These are phyloP conservation scores for Chaetodon trifascialis DNA, from an alignment of 2,113 vertebrate genomes.

Conservation along the genomic window DNA sequence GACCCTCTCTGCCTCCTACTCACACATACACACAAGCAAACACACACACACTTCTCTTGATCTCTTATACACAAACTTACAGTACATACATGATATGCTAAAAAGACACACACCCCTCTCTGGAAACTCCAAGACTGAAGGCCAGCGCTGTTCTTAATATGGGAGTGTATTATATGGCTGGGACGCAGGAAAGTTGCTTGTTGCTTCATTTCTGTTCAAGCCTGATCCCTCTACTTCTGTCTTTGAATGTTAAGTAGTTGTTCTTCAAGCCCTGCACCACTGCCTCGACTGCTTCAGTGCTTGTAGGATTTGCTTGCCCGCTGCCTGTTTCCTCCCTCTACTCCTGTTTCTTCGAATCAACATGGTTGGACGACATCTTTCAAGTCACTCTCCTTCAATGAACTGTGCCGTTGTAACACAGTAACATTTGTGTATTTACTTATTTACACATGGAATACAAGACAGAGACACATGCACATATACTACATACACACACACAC, in stretches of 20 bases:
- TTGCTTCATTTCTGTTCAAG: constrained; percentile 79
- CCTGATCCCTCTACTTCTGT: constrained; percentile 77
- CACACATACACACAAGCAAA: constrained; percentile 7
- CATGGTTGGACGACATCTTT: constrained; percentile 52
- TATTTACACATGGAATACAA: constrained; percentile 42
- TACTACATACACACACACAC: background rate
- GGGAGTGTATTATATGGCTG: constrained; percentile 71
- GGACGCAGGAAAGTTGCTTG: constrained; percentile 74
- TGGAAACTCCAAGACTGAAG: constrained; percentile 50
- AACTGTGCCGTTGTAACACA: constrained; percentile 54
- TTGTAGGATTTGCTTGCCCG: constrained; percentile 76
- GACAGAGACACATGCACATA: background rate
- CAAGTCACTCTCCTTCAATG: constrained; percentile 53
- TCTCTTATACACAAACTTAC: constrained; percentile 15
- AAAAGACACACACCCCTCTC: constrained; percentile 15
- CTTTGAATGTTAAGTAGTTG: constrained; percentile 83
- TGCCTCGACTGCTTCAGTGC: constrained; percentile 73
- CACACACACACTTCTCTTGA: constrained; percentile 7
- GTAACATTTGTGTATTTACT: constrained; percentile 50
- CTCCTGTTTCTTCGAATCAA: constrained; percentile 55
- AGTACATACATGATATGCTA: constrained; percentile 13
- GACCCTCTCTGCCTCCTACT: constrained; percentile 37
- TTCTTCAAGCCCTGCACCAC: constrained; percentile 73
- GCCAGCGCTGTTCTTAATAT: constrained; percentile 41
- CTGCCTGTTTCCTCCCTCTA: constrained; percentile 60